Evolutionary conservation across 92 coral and sea anemone species (phyloP), one percentile per base, ranked within the genome.

Genomic region (Chrysogorgia sp.): DNA sequence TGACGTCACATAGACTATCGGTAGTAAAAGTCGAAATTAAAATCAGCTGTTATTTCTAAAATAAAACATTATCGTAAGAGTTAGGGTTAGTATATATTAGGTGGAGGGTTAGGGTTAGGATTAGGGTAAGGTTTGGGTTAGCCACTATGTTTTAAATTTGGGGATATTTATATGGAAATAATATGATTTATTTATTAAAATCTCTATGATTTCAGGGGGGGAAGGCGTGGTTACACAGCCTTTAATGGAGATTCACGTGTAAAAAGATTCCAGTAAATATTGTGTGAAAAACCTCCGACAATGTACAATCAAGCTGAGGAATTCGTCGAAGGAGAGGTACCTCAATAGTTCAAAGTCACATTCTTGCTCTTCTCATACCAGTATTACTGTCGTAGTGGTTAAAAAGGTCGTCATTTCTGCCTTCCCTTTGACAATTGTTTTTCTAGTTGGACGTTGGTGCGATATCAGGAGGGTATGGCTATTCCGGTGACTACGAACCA

Each of bases 271-370:
- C 15, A 47, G 15, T 47, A 47, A n/a, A 7, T 47, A 6, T 15
- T 47, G 10, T 47, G 10, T n/a, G n/a, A 12, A 47, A 47, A 15
- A 47, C 10, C 10, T 12, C 15, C 14, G n/a, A 47, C 2, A 72
- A 84, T 84, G 88, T 84, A 84, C 34, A 84, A 75, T 59, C 88
- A 84, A 26, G 81, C 88, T 15, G 88, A 84, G 80, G 88, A 84
- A 68, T 84, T 84, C 23, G 88, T 84, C 12, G 83, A 84, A 58
- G 88, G 81, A 29, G 83, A 84, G 88, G 88, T 77, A 77, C 31
- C 23, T 30, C 49, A 34, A 40, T 58, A 10, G 10, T 63, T 24
- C 21, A 47, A n/a, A 47, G 15, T 7, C 53, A 2, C 53, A 7
- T 47, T 47, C 14, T 7, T 47, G 14, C 15, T 2, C n/a, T 47